Evolutionary conservation across 2,888 invertebrate species (phyloP), one percentile per base, ranked within the genome.

Genomic region (Thera obeliscata): DNA sequence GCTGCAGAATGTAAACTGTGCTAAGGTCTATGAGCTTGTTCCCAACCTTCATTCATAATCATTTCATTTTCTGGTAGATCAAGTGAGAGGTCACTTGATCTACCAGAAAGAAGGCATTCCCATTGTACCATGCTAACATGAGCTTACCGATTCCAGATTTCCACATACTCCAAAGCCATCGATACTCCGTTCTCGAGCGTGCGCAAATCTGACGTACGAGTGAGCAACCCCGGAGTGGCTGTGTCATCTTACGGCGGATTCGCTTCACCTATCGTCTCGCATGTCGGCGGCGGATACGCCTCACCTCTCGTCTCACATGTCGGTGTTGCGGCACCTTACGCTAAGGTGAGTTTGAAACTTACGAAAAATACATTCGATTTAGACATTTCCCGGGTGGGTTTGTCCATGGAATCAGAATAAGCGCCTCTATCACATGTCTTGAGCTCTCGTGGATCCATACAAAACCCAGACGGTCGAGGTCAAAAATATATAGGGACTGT

Each of bases 131-230:
- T 36, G n/a, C 11, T 48, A 0, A 35, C 38, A 41, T 41, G 5
- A 43, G n/a, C 3, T 33, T 38, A 22, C 22, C 7, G 7, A 33
- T 54, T 63, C 52, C 88, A 95, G 93, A 93, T 95, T 67, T 96
- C 96, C 12, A 95, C 96, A 58, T 95, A 95, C 87, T 94, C 95
- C 22, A 96, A 96, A 84, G 94, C 95, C 70, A 94, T 96, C 76
- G 95, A 96, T 84, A 96, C 96, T 2, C 96, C 96, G 7, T 96
- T 95, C 93, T 96, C 96, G 60, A 96, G 95, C 81, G 95, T 95
- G 56, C 95, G 95, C 80, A 96, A 96, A 81, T 90, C 95, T 36
- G 96, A 96, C 80, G 95, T 96, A 43, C 95, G 96, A n/a, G 95
- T 96, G 35, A 95, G 95, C 87, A 96, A 95, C 87, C 95, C 95